Percentiles rank a stretch among this genome's conserved stretches.
phyloP scores from a whole-genome alignment of 1,140 invertebrate genomes.

The Calephelis virginiensis region DNA sequence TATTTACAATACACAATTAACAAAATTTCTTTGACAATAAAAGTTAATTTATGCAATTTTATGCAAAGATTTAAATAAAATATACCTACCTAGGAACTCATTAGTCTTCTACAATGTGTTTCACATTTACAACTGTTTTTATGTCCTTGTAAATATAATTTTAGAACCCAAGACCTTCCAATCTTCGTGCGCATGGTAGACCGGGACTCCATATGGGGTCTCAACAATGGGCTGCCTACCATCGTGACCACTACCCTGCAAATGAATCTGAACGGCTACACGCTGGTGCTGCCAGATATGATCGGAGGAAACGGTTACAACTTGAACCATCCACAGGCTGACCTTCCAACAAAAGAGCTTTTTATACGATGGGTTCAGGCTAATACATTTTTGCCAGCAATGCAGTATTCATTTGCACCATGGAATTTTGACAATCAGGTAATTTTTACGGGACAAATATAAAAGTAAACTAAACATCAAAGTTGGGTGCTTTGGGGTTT shows the following conservation, averaged over 20 bases:
- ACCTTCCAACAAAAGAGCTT: slow-evolving; percentile 86
- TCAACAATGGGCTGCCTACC: slow-evolving; percentile 87
- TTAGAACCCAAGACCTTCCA: slow-evolving; percentile 86
- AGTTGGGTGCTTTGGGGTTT: too few relatives aligned
- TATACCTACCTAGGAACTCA: too few relatives aligned
- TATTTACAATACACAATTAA: too few relatives aligned
- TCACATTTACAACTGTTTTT: too few relatives aligned
- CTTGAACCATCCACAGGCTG: slow-evolving; percentile 61
- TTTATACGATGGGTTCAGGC: slow-evolving; percentile 94
- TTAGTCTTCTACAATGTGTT: too few relatives aligned
- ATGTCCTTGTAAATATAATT: slow-evolving; percentile 49
- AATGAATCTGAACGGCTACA: slow-evolving; percentile 92
- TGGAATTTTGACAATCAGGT: slow-evolving; percentile 91
- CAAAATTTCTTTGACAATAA: too few relatives aligned
- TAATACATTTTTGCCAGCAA: slow-evolving; percentile 90
- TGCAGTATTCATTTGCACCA: slow-evolving; percentile 93
- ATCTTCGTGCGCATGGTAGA: slow-evolving; percentile 94
- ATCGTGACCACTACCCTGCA: slow-evolving; percentile 90
- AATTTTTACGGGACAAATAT: slow-evolving; percentile 2
- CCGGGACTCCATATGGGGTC: slow-evolving; percentile 89
- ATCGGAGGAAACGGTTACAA: slow-evolving; percentile 93
- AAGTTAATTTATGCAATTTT: too few relatives aligned
- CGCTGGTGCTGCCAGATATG: slow-evolving; percentile 94
- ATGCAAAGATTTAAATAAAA: too few relatives aligned
- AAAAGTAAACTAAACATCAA: too few relatives aligned